These are phyloP conservation scores for Gambusia affinis DNA, from an alignment of 2,113 vertebrate species.

Conservation along the genomic window DNA sequence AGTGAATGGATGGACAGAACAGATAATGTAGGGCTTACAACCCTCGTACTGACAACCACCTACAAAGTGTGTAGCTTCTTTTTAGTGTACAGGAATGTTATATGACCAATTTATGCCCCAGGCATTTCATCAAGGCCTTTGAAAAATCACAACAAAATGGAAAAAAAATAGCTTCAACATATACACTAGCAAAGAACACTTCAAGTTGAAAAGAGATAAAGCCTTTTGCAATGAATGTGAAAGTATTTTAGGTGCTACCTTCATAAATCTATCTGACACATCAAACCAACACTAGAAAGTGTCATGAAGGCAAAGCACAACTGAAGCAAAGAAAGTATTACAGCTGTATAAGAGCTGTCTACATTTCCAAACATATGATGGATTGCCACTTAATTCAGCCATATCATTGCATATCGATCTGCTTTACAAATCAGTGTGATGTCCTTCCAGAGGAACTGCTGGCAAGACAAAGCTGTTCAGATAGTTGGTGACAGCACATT, in stretches of 20 bases:
- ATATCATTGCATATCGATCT: constrained; percentile 60
- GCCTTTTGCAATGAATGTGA: neutral
- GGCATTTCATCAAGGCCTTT: neutral
- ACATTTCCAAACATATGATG: constrained; percentile 54
- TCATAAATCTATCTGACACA: neutral
- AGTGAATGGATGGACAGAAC: too few species aligned
- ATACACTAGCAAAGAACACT: neutral
- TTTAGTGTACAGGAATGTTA: too few species aligned
- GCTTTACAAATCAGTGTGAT: constrained; percentile 52
- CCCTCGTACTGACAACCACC: too few species aligned
- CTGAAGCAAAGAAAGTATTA: constrained; percentile 14
- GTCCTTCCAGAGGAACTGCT: constrained; percentile 55
- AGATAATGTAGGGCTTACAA: too few species aligned
- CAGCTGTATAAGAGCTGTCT: constrained; percentile 10
- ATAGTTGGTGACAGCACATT: constrained; percentile 59
- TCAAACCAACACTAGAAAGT: constrained; percentile 12
- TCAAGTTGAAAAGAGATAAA: neutral
- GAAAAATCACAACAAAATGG: neutral
- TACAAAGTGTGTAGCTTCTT: too few species aligned
- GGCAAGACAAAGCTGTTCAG: constrained; percentile 50
- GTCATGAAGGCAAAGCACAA: constrained; percentile 30
- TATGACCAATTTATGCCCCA: neutral
- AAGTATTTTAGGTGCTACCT: neutral
- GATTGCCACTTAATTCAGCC: constrained; percentile 58
- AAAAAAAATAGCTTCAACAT: neutral